phyloP scores from a whole-genome alignment of 2,797 vertebrate species.

The Sebastes aleutianus region DNA sequence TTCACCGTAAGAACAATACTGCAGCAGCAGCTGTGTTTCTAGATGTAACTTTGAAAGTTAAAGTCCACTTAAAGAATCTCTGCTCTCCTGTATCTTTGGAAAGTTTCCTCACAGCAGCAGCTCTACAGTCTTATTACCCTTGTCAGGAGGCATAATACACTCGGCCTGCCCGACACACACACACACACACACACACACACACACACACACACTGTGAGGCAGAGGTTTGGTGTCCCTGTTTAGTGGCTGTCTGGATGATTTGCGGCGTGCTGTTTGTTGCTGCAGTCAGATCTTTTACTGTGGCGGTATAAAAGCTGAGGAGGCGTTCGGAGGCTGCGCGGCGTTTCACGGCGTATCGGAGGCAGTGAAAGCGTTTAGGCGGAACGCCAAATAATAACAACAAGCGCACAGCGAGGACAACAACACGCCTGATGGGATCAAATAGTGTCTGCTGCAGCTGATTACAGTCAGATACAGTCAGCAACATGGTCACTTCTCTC shows the following conservation, averaged over 20 bases:
- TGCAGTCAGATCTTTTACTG: conserved; percentile 57
- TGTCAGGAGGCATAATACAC: conserved; percentile 41
- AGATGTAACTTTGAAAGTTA: conserved; percentile 1
- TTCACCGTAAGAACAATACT: background rate
- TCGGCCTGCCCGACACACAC: background rate
- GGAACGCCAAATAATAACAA: conserved; percentile 51
- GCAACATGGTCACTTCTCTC: background rate
- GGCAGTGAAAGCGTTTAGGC: conserved; percentile 27
- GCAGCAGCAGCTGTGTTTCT: background rate
- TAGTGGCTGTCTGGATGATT: conserved; percentile 60
- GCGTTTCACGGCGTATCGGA: conserved; percentile 25
- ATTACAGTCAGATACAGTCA: background rate
- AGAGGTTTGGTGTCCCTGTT: conserved; percentile 13
- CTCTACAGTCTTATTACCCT: conserved; percentile 41
- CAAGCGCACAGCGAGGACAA: conserved; percentile 29
- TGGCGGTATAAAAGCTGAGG: conserved; percentile 50
- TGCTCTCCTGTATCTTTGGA: conserved; percentile 20
- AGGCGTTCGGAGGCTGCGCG: conserved; percentile 27
- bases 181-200: background rate
- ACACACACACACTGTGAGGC: background rate
- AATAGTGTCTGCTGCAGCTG: background rate
- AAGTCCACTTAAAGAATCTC: conserved; percentile 4
- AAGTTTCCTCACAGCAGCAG: conserved; percentile 29
- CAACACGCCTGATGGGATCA: conserved; percentile 11
- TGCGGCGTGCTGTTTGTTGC: conserved; percentile 44